Base-by-base conservation (phyloP, 2,888 invertebrate genomes). In the Clivina fossor region DNA sequence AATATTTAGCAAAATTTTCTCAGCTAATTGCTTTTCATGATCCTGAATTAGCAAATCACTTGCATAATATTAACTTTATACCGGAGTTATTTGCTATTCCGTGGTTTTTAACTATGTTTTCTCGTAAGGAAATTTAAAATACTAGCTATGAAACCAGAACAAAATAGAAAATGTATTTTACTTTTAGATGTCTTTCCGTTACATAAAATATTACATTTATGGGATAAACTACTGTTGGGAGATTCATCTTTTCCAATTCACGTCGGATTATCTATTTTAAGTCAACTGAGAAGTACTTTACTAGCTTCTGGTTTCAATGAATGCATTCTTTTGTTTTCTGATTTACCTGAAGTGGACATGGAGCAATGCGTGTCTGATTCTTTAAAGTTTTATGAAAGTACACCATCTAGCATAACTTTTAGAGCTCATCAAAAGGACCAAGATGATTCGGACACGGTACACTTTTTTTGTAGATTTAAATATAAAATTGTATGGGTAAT, bases 21-120 rank as follows among this genome's bases (percentile, higher is more conserved):
- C 97, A 97, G 70, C 80, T 98, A 68, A 88, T 96, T 37, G 90
- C 96, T 30, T 99, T 93, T 74, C 94, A 97, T 70, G 98, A 99
- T 72, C 94, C 98, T 0, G 80, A 84, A 56, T 74, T 99, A 56
- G 91, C 93, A 1, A 90, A 90, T 69, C 98, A 98, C 74, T 78
- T 99, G 41, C 84, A 88, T 66, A 86, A 87, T 11, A 97, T 98
- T 63, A 92, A 88, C 68, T 99, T 99, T 71, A 93, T 90, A 63
- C 97, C 99, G 0, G 97, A 99, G 74, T 78, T 98, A 11, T 99
- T 97, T 75, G 95, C 98, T 15, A 98, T 99, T 72, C 97, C 98
- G 0, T 99, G 98, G 98, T 98, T 97, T 72, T 79, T 98, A 26
- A 98, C 97, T 4, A 95, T 98, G 92, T 98, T 95, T 77, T 95